These are phyloP conservation scores for Bryconaethiops microstoma DNA, from an alignment of 2,797 vertebrate species.

Conservation along the genomic window DNA sequence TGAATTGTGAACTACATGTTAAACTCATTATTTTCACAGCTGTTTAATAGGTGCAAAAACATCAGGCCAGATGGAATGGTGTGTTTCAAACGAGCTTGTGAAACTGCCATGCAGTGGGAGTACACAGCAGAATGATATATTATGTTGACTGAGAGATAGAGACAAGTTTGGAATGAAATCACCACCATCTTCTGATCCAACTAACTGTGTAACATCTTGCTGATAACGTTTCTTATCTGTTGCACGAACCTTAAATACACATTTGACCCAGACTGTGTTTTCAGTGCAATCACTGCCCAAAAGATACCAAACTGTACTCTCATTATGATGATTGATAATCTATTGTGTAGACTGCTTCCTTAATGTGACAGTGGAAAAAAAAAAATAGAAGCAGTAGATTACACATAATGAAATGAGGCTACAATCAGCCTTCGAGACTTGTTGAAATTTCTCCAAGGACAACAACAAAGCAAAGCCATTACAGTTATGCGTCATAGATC, in stretches of 20 bases:
- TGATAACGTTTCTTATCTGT: background rate
- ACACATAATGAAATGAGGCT: slow-evolving; percentile 23
- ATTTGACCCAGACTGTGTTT: background rate
- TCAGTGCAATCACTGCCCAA: slow-evolving; percentile 19
- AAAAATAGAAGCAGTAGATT: slow-evolving; percentile 4
- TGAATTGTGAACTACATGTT: slow-evolving; percentile 53
- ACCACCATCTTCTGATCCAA: background rate
- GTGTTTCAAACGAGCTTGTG: slow-evolving; percentile 13
- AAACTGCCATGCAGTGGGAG: slow-evolving; percentile 16
- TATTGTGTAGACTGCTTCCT: slow-evolving; percentile 3
- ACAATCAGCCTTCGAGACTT: slow-evolving; percentile 22
- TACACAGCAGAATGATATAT: background rate
- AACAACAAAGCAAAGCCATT: slow-evolving; percentile 28
- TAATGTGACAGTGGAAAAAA: slow-evolving; percentile 16
- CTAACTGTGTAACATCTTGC: background rate
- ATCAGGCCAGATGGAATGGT: slow-evolving; percentile 39
- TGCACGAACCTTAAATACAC: background rate
- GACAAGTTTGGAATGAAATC: background rate
- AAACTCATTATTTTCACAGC: slow-evolving; percentile 66
- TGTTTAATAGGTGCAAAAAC: slow-evolving; percentile 58
- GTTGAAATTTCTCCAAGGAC: slow-evolving; percentile 5
- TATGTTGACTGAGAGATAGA: background rate
- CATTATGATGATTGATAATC: slow-evolving; percentile 30
- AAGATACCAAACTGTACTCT: background rate
- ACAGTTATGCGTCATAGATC: slow-evolving; percentile 10